Conservation (phyloP, 2,888 invertebrate genomes). For the Sturmia bella region DNA sequence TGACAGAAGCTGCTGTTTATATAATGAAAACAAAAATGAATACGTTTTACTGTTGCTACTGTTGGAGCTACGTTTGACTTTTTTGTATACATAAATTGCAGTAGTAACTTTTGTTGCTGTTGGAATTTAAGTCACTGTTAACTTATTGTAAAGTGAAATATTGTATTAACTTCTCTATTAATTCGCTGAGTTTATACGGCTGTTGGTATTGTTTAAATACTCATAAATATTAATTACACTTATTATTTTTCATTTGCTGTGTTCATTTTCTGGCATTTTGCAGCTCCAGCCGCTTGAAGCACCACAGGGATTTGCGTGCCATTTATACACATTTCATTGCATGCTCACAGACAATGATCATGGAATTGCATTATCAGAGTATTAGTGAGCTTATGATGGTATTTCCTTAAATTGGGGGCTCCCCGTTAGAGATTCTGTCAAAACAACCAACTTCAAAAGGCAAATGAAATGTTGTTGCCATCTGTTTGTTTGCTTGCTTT, state of each 20-base stretch:
- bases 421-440: conserved; percentile 64
- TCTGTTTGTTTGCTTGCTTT: too few relatives aligned
- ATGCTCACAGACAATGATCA: conserved; percentile 41
- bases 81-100: conserved; percentile 24
- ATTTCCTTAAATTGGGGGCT: conserved; percentile 6
- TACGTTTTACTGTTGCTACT: conserved; percentile 17
- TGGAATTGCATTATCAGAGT: background rate
- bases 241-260: conserved; percentile 61
- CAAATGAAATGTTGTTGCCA: conserved; percentile 49
- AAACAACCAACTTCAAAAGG: conserved; percentile 55
- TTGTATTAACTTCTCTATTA: conserved; percentile 27
- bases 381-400: background rate
- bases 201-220: conserved; percentile 55
- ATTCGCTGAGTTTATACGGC: conserved; percentile 2
- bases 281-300: conserved; percentile 62
- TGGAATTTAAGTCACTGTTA: conserved; percentile 16
- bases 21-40: conserved; percentile 35
- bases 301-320: conserved; percentile 68
- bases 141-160: conserved; percentile 26
- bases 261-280: conserved; percentile 24
- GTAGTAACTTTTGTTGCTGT: background rate
- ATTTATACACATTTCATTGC: conserved; percentile 62
- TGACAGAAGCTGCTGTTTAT: conserved; percentile 57
- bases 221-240: conserved; percentile 69
- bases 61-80: conserved; percentile 29